A percentile compares a stretch with the other conserved stretches of the same genome.
Conservation (phyloP, 2,888 invertebrate genomes). For the Halictus ligatus region DNA sequence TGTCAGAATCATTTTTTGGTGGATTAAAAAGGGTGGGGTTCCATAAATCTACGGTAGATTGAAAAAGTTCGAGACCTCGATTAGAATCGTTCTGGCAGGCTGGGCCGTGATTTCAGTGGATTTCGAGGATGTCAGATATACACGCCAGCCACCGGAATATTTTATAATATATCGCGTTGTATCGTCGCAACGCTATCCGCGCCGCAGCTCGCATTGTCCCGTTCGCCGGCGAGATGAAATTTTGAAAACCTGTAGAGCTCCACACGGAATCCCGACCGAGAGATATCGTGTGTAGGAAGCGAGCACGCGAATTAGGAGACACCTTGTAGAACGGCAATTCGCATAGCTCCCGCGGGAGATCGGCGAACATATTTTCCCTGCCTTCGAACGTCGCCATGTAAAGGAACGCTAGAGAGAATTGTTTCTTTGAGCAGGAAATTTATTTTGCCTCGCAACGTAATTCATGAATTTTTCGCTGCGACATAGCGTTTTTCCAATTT, state of each 20-base stretch:
- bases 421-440: constrained; percentile 1
- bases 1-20: neutral
- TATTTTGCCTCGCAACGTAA: neutral
- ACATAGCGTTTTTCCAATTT: neutral
- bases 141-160: constrained; percentile 22
- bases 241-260: constrained; percentile 44
- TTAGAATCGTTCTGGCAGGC: constrained; percentile 2
- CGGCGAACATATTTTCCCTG: constrained; percentile 28
- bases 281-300: constrained; percentile 11
- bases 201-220: constrained; percentile 40
- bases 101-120: constrained; percentile 21
- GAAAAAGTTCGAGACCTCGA: neutral
- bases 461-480: neutral
- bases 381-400: constrained; percentile 24
- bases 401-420: constrained; percentile 10
- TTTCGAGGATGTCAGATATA: constrained; percentile 24
- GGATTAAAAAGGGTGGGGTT: too few species aligned
- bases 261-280: constrained; percentile 28
- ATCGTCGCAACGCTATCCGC: constrained; percentile 17
- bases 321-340: constrained; percentile 34
- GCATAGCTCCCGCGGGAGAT: constrained; percentile 39
- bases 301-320: constrained; percentile 54
- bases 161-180: constrained; percentile 44
- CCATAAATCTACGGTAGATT: neutral
- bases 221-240: constrained; percentile 43